Base-by-base conservation (phyloP, 2,888 invertebrate species). In the Andrena hattorfiana region DNA sequence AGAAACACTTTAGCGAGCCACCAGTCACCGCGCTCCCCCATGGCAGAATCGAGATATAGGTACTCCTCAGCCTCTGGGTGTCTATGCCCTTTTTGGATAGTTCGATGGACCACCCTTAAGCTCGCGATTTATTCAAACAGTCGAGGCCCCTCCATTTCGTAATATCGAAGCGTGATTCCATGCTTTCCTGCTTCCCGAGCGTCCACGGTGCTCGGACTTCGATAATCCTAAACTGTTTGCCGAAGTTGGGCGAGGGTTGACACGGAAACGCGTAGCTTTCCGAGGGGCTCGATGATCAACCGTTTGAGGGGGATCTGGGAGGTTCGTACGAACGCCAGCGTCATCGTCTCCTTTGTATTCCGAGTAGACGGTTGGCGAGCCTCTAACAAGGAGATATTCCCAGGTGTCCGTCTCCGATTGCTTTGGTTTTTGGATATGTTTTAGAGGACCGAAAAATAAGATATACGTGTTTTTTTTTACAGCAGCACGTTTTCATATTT, bases 181-280 rank as follows among this genome's bases (percentile, higher is more conserved):
- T 77, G 62, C 64, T 77, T 69, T 54, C 30, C 49, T n/a, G 51
- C 66, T 35, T 76, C 60, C 28, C 23, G 51, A 69, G 1, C 32
- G 60, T 77, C 60, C 70, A n/a, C 49, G 60, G 23, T 23, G 8
- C 54, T 75, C 63, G 71, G 77, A 84, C 81, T 78, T 72, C 54
- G 76, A 85, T 89, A 81, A 87, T 88, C 85, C 82, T 63, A 81
- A 87, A 81, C 82, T 79, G 83, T 83, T 87, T 84, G 68, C 72
- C 75, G 26, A 82, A 73, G 51, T 75, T 35, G 63, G 23, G 20
- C 30, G 63, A 75, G 66, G 10, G 30, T 56, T 13, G 56, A 30
- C 26, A 16, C 8, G 28, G n/a, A 28, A 64, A 13, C 54, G 54
- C 54, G 35, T n/a, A 54, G 42, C 26, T 64, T 20, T 30, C 2